phyloP scores from a whole-genome alignment of 2,797 vertebrate genomes.

The Eutrigla gurnardus region DNA sequence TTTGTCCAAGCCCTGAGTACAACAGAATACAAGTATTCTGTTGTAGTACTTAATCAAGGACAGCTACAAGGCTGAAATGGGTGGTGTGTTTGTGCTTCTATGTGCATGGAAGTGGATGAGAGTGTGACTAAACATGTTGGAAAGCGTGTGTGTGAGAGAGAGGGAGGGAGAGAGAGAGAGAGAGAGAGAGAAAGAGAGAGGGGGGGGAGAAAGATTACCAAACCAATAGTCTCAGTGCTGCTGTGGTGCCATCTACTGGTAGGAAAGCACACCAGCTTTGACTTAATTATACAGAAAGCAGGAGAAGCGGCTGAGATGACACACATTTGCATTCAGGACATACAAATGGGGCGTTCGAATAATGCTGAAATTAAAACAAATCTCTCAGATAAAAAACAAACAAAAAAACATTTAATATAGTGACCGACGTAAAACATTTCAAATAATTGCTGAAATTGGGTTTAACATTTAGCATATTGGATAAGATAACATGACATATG shows the following conservation, averaged over 20 bases:
- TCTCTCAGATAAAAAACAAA: constrained; percentile 20
- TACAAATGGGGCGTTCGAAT: neutral
- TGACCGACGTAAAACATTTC: constrained; percentile 39
- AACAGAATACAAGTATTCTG: constrained; percentile 11
- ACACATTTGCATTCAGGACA: constrained; percentile 26
- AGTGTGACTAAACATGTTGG: constrained; percentile 13
- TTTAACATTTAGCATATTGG: constrained; percentile 56
- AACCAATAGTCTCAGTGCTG: constrained; percentile 52
- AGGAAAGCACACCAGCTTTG: constrained; percentile 34
- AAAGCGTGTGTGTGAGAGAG: neutral
- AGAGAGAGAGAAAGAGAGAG: neutral
- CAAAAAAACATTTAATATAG: constrained; percentile 64
- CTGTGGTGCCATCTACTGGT: constrained; percentile 80
- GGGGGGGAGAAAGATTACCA: constrained; percentile 42
- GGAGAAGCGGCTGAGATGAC: neutral
- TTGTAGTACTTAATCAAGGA: constrained; percentile 36
- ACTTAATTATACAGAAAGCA: constrained; percentile 14
- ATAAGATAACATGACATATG: constrained; percentile 39
- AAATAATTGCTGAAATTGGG: constrained; percentile 48
- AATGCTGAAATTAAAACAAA: constrained; percentile 6
- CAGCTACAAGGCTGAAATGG: constrained; percentile 18
- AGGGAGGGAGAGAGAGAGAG: neutral
- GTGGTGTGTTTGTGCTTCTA: constrained; percentile 1
- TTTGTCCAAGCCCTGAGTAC: constrained; percentile 30
- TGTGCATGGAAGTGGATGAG: neutral